A percentile compares a stretch with the other conserved stretches of the same genome.
Evolutionary conservation across 2,797 vertebrate genomes (phyloP).

Genomic region (Pachyuromys duprasi): DNA sequence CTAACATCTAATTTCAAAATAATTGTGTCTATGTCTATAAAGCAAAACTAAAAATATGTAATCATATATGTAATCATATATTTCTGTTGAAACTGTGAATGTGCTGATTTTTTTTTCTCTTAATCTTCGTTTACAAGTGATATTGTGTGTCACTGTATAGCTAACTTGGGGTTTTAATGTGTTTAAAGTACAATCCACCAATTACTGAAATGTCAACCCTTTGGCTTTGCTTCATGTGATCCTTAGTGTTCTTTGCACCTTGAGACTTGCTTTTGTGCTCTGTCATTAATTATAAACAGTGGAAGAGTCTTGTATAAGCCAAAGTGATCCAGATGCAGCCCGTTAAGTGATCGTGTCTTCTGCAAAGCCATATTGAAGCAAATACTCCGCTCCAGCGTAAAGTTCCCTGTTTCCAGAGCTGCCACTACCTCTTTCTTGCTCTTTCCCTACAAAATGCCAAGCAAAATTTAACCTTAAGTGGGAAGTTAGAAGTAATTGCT

Average conservation of each 20-base stretch:
- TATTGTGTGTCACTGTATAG: constrained; percentile 55
- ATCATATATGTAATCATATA: constrained; percentile 47
- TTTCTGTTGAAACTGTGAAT: constrained; percentile 81
- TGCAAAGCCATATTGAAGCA: constrained; percentile 85
- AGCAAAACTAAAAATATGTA: constrained; percentile 78
- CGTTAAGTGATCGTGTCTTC: constrained; percentile 63
- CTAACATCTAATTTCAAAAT: constrained; percentile 65
- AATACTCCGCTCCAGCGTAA: constrained; percentile 57
- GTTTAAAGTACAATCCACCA: constrained; percentile 71
- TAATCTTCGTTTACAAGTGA: constrained; percentile 73
- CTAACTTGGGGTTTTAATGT: constrained; percentile 72
- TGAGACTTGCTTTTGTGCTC: constrained; percentile 67
- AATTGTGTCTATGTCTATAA: constrained; percentile 73
- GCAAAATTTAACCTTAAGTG: constrained; percentile 49
- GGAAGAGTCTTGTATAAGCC: constrained; percentile 75
- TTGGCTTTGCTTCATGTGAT: constrained; percentile 59
- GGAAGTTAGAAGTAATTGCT: constrained; percentile 56
- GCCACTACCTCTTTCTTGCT: constrained; percentile 83
- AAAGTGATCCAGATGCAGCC: constrained; percentile 75
- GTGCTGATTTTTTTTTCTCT: constrained; percentile 77
- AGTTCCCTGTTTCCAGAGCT: constrained; percentile 75
- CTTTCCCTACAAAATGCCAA: constrained; percentile 73
- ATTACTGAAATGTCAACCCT: constrained; percentile 65
- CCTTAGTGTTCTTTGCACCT: constrained; percentile 64
- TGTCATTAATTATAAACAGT: constrained; percentile 61